Percentiles rank a stretch among this genome's conserved stretches.
phyloP scores from a whole-genome alignment of 2,797 vertebrate genomes.

The Petrocephalus schoutedeni region DNA sequence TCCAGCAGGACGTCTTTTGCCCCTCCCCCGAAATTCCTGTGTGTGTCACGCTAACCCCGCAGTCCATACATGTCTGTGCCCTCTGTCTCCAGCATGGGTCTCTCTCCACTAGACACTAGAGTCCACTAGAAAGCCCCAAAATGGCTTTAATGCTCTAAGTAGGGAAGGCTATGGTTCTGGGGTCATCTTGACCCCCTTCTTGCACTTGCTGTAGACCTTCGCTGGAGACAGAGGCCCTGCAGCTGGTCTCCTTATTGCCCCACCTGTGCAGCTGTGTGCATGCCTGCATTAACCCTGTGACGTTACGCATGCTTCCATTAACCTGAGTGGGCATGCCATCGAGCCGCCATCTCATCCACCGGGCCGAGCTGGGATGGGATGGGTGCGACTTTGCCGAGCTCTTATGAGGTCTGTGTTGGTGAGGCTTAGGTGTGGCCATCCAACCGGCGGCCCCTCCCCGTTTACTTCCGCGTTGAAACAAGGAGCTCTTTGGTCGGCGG shows the following conservation, averaged over 20 bases:
- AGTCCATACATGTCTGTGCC: neutral
- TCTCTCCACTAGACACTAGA: no score
- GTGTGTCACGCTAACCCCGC: slow-evolving; percentile 27
- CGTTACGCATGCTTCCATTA: slow-evolving; percentile 52
- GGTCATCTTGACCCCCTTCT: neutral
- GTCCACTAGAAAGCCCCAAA: no score
- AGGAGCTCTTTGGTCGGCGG: neutral
- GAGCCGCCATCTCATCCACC: neutral
- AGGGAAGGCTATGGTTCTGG: neutral
- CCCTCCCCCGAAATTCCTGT: slow-evolving; percentile 11
- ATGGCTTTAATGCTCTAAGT: neutral
- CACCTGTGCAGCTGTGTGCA: slow-evolving; percentile 14
- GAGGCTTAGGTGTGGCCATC: neutral
- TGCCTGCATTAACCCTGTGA: slow-evolving; percentile 46
- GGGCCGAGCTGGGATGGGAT: neutral
- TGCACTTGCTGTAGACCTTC: neutral
- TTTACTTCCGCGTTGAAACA: slow-evolving; percentile 1
- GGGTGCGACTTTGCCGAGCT: neutral
- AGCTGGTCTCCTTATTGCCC: neutral
- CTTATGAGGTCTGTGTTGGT: neutral
- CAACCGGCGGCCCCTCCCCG: neutral
- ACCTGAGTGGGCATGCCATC: slow-evolving; percentile 20
- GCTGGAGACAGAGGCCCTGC: slow-evolving; percentile 20
- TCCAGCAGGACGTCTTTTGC: slow-evolving; percentile 61
- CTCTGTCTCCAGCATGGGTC: slow-evolving; percentile 25